Percentiles rank a stretch among this genome's conserved stretches.
phyloP scores from a whole-genome alignment of 1,140 invertebrate species.

The Drosophila tani region DNA sequence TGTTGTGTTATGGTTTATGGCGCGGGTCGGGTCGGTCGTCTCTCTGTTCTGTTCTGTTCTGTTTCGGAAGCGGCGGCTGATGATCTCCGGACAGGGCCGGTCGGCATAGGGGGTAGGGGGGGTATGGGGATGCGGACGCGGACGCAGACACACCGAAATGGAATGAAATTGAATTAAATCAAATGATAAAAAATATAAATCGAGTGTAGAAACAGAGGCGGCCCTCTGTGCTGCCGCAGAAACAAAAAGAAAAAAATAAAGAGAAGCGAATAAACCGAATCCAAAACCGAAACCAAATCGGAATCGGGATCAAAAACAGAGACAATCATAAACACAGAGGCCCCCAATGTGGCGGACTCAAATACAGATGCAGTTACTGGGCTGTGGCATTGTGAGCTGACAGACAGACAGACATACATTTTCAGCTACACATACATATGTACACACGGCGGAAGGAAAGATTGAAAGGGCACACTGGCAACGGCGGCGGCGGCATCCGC shows the following conservation, averaged over 20 bases:
- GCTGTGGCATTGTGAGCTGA: conserved; percentile 53
- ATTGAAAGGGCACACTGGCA: conserved; percentile 19
- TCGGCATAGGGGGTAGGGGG: neutral
- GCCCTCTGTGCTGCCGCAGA: conserved; percentile 64
- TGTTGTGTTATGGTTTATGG: conserved; percentile 54
- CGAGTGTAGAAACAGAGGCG: conserved; percentile 80
- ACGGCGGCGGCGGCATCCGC: conserved; percentile 29
- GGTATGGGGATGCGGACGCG: conserved; percentile 24
- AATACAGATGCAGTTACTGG: conserved; percentile 19
- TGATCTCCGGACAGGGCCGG: conserved; percentile 21
- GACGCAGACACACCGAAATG: conserved; percentile 67
- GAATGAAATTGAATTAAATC: conserved; percentile 82
- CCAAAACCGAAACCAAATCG: conserved; percentile 27
- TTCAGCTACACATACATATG: conserved; percentile 16
- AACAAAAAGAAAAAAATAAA: conserved; percentile 25
- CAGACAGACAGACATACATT: conserved; percentile 19
- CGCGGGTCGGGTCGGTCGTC: neutral
- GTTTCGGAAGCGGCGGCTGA: conserved; percentile 71
- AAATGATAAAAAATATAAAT: conserved; percentile 84
- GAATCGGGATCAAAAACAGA: conserved; percentile 21
- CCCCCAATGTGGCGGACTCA: conserved; percentile 27
- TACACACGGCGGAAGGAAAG: conserved; percentile 19
- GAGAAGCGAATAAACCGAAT: conserved; percentile 10
- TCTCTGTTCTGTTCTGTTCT: conserved; percentile 21
- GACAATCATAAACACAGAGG: conserved; percentile 26